Percentiles rank a stretch among this genome's conserved stretches.
phyloP scores from a whole-genome alignment of 2,113 vertebrate species.

The Spilogale gracilis region DNA sequence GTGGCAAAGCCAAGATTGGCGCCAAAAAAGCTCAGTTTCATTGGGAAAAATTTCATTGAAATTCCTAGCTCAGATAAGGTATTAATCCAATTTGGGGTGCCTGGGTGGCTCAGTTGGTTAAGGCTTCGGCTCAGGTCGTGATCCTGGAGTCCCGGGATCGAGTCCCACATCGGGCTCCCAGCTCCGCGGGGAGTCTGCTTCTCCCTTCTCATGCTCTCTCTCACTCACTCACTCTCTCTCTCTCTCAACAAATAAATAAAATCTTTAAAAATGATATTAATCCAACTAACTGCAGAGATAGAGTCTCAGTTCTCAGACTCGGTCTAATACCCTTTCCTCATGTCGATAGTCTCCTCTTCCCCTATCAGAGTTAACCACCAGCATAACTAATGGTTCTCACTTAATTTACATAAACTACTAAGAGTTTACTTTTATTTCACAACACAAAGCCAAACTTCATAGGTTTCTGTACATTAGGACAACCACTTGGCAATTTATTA shows the following conservation, averaged over 20 bases:
- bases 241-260: no score
- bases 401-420: not conserved
- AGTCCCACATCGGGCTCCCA: no score
- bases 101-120: no score
- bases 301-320: not conserved
- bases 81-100: not conserved
- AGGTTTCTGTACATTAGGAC: constrained; percentile 23
- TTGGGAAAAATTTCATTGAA: not conserved
- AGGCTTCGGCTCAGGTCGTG: no score
- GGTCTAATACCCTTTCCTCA: not conserved
- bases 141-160: no score
- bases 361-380: not conserved
- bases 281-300: not conserved
- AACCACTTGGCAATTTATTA: constrained; percentile 58
- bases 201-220: no score
- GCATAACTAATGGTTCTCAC: not conserved
- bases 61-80: not conserved
- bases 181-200: no score
- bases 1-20: not conserved
- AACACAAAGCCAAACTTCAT: constrained; percentile 46
- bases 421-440: constrained; percentile 22
- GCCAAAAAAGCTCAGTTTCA: not conserved
- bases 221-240: no score
- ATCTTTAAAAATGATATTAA: no score
- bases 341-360: not conserved